Base-by-base conservation (phyloP, 2,888 invertebrate species). In the Malthinus seriepunctatus region DNA sequence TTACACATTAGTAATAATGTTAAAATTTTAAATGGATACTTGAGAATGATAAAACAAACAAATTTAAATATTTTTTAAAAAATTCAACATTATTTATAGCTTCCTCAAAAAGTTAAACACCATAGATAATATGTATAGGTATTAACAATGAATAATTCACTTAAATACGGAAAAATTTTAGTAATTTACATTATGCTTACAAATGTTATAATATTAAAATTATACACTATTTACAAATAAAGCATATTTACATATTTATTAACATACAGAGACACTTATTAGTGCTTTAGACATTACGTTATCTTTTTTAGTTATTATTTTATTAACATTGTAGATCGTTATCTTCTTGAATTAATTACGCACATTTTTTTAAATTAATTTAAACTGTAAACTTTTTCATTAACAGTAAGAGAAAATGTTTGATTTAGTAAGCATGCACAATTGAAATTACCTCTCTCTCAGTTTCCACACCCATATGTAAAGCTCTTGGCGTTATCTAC, bases 401-500 rank as follows among this genome's bases (percentile, higher is more conserved):
- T 5, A 2, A 23, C 23, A 23, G n/a, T 23, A 23, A 2, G 23
- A 23, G 23, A 23, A 23, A 23, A 23, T 5, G 23, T 23, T 23
- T 5, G 23, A 5, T 23, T 23, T 23, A 2, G 23, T 23, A 23
- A 23, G 5, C 23, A 32, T 31, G 8, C 32, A n/a, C n/a, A 15
- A 44, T 44, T 15, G 45, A 15, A 15, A 15, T 23, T 9, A 4
- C 12, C 39, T 15, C 23, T 60, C 53, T 67, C 65, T 61, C 56
- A 60, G 61, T 56, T 58, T 67, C 63, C 60, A 64, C 66, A 71
- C 72, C 71, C 73, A 71, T 71, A 71, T 69, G 66, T 69, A 67
- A 66, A 67, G 60, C 63, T 65, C 69, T 65, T 68, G 68, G 67
- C 65, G 66, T 69, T 73, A 72, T 72, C 73, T 72, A 70, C 74